These are phyloP conservation scores for Melinopterus prodromus DNA, from an alignment of 2,888 invertebrate species.

Conservation along the genomic window DNA sequence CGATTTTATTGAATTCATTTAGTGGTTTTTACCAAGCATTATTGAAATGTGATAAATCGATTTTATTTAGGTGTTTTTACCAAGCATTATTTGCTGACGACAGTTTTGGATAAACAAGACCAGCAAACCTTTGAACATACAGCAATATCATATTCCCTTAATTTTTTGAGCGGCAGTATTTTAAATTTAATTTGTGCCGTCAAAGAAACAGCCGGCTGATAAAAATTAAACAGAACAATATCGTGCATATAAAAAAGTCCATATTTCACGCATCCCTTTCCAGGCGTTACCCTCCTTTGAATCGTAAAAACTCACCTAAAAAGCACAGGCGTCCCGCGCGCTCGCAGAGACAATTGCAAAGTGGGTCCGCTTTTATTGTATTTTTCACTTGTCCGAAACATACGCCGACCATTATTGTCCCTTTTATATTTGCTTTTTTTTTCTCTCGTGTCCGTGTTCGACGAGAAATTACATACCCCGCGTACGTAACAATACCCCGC, in stretches of 20 bases:
- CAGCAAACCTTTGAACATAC: too few relatives aligned
- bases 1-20: too few relatives aligned
- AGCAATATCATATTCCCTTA: too few relatives aligned
- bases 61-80: too few relatives aligned
- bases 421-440: not conserved
- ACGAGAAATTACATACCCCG: not conserved
- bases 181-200: not conserved
- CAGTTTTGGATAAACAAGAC: too few relatives aligned
- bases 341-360: not conserved
- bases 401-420: not conserved
- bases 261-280: not conserved
- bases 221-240: not conserved
- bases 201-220: not conserved
- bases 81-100: too few relatives aligned
- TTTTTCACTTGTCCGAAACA: constrained; percentile 4
- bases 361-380: not conserved
- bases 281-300: not conserved
- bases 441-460: not conserved
- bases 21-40: too few relatives aligned
- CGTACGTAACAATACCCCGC: not conserved
- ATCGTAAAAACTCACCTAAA: not conserved
- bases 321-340: not conserved
- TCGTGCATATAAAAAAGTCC: not conserved
- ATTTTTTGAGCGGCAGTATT: not conserved
- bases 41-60: too few relatives aligned